These are phyloP conservation scores for Zygaena filipendulae DNA, from an alignment of 2,888 invertebrate species.

Conservation along the genomic window DNA sequence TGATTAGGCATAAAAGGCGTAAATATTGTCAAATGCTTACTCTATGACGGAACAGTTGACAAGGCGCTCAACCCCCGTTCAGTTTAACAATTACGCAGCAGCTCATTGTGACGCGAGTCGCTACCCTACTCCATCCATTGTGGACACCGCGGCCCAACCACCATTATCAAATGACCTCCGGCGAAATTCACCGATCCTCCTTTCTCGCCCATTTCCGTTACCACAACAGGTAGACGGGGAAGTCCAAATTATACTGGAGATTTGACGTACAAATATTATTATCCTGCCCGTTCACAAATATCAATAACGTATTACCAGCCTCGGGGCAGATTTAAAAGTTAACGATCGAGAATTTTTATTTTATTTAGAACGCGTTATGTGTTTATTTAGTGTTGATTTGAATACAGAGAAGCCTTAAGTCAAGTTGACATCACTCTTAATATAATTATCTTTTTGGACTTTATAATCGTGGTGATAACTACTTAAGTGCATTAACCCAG, in stretches of 20 bases:
- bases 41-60: slow-evolving; percentile 59
- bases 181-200: slow-evolving; percentile 22
- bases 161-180: slow-evolving; percentile 29
- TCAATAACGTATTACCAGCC: slow-evolving; percentile 65
- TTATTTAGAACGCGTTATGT: slow-evolving; percentile 31
- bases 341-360: slow-evolving; percentile 40
- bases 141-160: slow-evolving; percentile 42
- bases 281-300: slow-evolving; percentile 64
- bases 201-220: slow-evolving; percentile 8
- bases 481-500: too few species aligned
- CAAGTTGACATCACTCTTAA: neutral
- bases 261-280: slow-evolving; percentile 62
- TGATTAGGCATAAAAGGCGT: slow-evolving; percentile 15
- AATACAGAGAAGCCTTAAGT: slow-evolving; percentile 11
- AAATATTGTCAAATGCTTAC: slow-evolving; percentile 29
- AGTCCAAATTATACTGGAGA: slow-evolving; percentile 35
- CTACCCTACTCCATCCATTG: slow-evolving; percentile 60
- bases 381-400: slow-evolving; percentile 33
- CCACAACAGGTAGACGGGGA: slow-evolving; percentile 19
- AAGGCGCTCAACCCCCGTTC: slow-evolving; percentile 61
- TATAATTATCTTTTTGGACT: neutral
- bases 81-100: slow-evolving; percentile 64
- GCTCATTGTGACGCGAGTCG: slow-evolving; percentile 57
- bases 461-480: too few species aligned
- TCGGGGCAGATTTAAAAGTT: slow-evolving; percentile 61